Conservation (phyloP, 2,113 vertebrate genomes). For the Casuarius casuarius region DNA sequence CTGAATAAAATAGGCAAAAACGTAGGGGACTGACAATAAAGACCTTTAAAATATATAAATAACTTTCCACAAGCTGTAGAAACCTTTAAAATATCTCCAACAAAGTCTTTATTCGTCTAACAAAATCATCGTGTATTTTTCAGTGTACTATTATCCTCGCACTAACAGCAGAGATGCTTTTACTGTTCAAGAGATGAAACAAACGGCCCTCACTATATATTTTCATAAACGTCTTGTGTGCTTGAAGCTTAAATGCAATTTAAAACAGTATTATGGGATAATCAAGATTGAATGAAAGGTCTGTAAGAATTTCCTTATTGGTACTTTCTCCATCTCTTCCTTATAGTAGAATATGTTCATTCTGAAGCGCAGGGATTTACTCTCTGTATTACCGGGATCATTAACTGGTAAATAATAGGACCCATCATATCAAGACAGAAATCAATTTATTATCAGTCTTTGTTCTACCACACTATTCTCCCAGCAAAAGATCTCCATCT, state of each 20-base stretch:
- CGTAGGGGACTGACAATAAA: constrained; percentile 14
- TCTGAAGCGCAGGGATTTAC: background rate
- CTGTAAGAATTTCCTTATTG: background rate
- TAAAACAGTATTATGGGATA: constrained; percentile 30
- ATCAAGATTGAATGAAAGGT: background rate
- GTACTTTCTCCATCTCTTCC: background rate
- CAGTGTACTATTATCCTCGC: background rate
- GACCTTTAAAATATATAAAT: constrained; percentile 13
- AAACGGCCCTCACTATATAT: background rate
- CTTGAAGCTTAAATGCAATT: constrained; percentile 1
- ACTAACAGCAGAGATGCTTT: background rate
- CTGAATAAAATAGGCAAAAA: constrained; percentile 29
- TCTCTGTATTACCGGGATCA: background rate
- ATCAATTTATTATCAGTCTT: background rate
- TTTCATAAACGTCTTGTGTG: constrained; percentile 1
- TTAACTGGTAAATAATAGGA: background rate
- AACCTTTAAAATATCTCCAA: background rate
- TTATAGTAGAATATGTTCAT: background rate
- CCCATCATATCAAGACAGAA: background rate
- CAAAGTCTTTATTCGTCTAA: background rate
- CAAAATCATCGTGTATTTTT: background rate
- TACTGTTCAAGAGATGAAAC: background rate
- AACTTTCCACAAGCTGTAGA: constrained; percentile 18
- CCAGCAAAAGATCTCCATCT: background rate
- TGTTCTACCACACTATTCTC: background rate